These are phyloP conservation scores for Heliocidaris tuberculata DNA, from an alignment of 35 echinoderm and acorn worm species.

Conservation along the genomic window DNA sequence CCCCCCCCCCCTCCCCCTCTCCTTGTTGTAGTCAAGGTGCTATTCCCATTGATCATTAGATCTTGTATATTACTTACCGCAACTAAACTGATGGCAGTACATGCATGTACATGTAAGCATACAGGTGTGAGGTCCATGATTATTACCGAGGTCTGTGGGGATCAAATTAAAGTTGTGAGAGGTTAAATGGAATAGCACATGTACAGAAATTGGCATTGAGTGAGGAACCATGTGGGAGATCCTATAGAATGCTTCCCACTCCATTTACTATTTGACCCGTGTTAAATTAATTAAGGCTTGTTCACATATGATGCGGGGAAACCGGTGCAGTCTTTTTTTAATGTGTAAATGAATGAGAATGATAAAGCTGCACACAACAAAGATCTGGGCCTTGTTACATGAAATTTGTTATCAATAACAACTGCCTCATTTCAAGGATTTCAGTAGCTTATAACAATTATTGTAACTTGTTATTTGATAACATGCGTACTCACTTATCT, in stretches of 20 bases:
- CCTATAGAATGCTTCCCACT: neutral
- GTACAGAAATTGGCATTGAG: neutral
- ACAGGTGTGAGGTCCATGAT: neutral
- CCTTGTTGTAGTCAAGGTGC: neutral
- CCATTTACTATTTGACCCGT: neutral
- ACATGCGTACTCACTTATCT: too few species aligned
- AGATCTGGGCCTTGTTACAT: too few species aligned
- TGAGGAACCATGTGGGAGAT: neutral
- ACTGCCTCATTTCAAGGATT: too few species aligned
- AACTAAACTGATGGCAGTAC: neutral
- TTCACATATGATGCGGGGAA: neutral
- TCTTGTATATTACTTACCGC: neutral
- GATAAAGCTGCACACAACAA: too few species aligned
- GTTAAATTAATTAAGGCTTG: neutral
- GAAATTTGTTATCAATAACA: too few species aligned
- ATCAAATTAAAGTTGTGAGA: neutral
- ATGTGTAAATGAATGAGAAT: too few species aligned
- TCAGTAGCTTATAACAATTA: too few species aligned
- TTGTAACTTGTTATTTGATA: too few species aligned
- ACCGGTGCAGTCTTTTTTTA: too few species aligned
- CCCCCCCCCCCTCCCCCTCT: neutral
- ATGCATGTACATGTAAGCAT: neutral
- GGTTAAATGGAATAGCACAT: neutral
- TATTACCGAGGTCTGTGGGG: neutral
- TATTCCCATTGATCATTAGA: neutral